phyloP scores from a whole-genome alignment of 2,113 vertebrate genomes.

The Amblyopsis rosae region DNA sequence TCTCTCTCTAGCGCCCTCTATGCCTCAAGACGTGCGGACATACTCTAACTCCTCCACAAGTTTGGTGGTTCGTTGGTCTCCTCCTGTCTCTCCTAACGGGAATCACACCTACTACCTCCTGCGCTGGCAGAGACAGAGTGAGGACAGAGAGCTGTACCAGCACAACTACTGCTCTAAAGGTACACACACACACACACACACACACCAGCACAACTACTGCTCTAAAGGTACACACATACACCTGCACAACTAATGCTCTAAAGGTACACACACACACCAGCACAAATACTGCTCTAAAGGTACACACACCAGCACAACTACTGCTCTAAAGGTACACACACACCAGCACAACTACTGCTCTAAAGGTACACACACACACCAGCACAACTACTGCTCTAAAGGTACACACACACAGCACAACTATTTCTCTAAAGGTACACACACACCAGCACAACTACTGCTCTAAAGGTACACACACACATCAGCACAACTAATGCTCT shows the following conservation, averaged over 20 bases:
- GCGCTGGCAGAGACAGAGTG: constrained; percentile 93
- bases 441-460: too few relatives aligned
- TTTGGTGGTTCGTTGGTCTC: constrained; percentile 93
- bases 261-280: too few relatives aligned
- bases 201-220: not conserved
- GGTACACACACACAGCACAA: constrained; percentile 74
- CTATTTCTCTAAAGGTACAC: too few relatives aligned
- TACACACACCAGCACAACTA: too few relatives aligned
- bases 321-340: too few relatives aligned
- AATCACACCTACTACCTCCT: constrained; percentile 95
- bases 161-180: constrained; percentile 99
- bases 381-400: too few relatives aligned
- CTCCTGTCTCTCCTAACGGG: constrained; percentile 89
- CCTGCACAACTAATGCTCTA: too few relatives aligned
- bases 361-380: too few relatives aligned
- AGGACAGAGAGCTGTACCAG: constrained; percentile 91
- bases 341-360: too few relatives aligned
- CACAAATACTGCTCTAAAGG: too few relatives aligned
- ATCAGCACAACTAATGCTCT: too few relatives aligned
- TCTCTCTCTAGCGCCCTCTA: constrained; percentile 84
- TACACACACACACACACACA: constrained; percentile 45
- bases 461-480: too few relatives aligned
- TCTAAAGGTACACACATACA: not conserved
- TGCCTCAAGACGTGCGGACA: constrained; percentile 90
- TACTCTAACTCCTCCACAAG: constrained; percentile 93